Base-by-base conservation (phyloP, 2,888 invertebrate species). In the Drosophila setosimentum region DNA sequence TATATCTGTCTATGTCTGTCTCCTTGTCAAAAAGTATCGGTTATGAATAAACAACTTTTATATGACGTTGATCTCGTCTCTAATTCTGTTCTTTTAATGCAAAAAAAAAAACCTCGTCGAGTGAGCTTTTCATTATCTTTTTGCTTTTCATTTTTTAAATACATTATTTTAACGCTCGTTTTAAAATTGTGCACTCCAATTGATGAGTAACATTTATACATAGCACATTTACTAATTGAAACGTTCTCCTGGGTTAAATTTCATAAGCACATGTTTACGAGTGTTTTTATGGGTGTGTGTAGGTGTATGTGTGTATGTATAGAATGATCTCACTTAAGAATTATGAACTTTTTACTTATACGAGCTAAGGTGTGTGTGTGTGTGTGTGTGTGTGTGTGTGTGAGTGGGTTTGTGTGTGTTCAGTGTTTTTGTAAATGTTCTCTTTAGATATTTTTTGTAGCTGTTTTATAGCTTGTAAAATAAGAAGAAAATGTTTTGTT, bases 151-250 rank as follows among this genome's bases (percentile, higher is more conserved):
- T 21, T 11, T n/a, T 37, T 61, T 48, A 32, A 69, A 64, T 42
- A 66, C 61, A 71, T 71, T 62, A 40, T 59, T 57, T 68, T 54
- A 70, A 55, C 64, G 67, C 63, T 68, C 67, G 61, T 49, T 66
- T 61, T 63, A 64, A 72, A 77, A 64, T 42, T 67, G 67, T 75
- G 62, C 75, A 76, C 67, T 77, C 79, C 60, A 68, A 37, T 63
- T 50, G 10, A 7, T 29, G 60, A 66, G 70, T 49, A 37, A 70
- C 55, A 62, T 73, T 76, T 74, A 76, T 45, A 27, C 45, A 45
- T 80, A 85, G 84, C 89, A 88, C 89, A 87, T 79, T 89, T 86
- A 87, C 84, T 86, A 89, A 86, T 86, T 86, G 89, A 86, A 86
- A 86, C 87, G 84, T 87, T 70, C 65, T 78, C 67, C 59, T 83